Evolutionary conservation across 2,797 vertebrate species (phyloP), one percentile per base, ranked within the genome.

Genomic region (Centroberyx gerrardi): DNA sequence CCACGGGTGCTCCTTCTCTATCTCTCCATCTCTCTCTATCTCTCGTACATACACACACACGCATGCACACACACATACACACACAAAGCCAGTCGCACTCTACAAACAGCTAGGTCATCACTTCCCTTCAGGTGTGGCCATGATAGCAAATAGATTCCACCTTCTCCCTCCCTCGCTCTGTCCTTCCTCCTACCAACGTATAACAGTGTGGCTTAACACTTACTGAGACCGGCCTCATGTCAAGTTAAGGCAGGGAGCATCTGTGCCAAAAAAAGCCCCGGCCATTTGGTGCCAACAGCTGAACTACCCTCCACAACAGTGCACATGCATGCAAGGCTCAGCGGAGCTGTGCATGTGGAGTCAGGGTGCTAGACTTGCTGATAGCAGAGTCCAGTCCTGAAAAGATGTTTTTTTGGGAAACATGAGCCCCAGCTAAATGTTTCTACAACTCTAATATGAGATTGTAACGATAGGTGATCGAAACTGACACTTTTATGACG

Each of bases 41-140:
- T 63, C 72, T 27, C 14, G 15, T 18, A 15, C 52, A 44, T 12
- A 38, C 48, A 55, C 28, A 54, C 33, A 42, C 33, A 46, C 58
- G 44, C 54, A 42, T 4, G 55, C 17, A 36, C 46, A 54, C 33
- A 53, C 40, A 40, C 33, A 31, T 58, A 44, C 51, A 46, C 5
- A 60, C 66, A 71, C 62, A 72, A 33, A 15, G 40, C 66, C 71
- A 68, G 60, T n/a, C 49, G 15, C 52, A 62, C 6, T 49, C 58
- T 54, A 51, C 55, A 82, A 88, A 87, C 78, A 85, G 84, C 68
- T 60, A 51, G 74, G 80, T 90, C 85, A 89, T 84, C 84, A 68
- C 69, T 74, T 90, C 69, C 22, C 60, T 74, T 84, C 76, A 83
- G 77, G 75, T 83, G 79, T 78, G 77, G 69, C 70, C 31, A 3